Percentiles rank a stretch among this genome's conserved stretches.
Conservation (phyloP, 2,797 vertebrate species). For the Poecilia velifera region DNA sequence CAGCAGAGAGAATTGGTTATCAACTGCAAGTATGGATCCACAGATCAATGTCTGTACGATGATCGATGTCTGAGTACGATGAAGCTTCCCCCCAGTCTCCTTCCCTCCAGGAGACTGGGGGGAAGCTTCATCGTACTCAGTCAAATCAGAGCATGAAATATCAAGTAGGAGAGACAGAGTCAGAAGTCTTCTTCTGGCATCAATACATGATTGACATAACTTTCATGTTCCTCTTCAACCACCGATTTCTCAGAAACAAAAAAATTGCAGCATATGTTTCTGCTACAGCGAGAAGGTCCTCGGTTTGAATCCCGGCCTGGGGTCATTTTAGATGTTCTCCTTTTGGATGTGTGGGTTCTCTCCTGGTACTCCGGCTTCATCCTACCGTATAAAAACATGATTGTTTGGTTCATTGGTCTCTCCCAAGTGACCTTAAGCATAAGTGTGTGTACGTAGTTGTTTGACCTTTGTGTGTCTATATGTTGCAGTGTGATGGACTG, state of each 20-base stretch:
- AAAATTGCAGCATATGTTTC: background rate
- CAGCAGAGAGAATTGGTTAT: slow-evolving; percentile 1
- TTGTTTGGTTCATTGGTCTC: background rate
- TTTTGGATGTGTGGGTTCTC: background rate
- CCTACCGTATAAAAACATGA: background rate
- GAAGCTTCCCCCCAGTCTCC: background rate
- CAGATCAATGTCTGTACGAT: background rate
- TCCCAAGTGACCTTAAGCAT: background rate
- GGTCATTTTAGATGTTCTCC: background rate
- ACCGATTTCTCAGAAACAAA: background rate
- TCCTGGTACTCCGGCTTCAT: background rate
- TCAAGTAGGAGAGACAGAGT: background rate
- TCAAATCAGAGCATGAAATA: background rate
- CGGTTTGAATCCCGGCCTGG: background rate
- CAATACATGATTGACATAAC: background rate
- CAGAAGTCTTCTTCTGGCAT: background rate
- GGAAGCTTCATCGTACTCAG: background rate
- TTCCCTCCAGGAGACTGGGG: background rate
- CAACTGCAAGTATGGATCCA: background rate
- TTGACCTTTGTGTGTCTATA: background rate
- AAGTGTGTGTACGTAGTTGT: background rate
- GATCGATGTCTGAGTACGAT: no score
- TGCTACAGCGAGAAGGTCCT: background rate
- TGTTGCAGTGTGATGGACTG: background rate
- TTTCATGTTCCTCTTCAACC: background rate